Evolutionary conservation across 2,113 vertebrate genomes (phyloP).

Genomic region (Ia io): DNA sequence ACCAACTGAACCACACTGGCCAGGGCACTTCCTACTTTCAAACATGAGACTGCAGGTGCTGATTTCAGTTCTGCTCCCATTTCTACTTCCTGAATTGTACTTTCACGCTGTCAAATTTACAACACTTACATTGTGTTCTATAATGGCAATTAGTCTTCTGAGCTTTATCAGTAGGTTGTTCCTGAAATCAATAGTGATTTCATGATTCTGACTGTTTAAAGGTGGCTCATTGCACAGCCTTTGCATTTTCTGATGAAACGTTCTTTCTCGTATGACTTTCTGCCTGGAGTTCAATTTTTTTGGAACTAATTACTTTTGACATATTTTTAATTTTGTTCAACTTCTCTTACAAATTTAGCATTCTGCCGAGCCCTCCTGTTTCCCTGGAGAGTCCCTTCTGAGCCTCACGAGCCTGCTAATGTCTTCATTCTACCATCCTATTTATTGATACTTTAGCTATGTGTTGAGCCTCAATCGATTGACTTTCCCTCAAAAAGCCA

Average conservation of each 20-base stretch:
- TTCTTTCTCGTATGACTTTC: constrained; percentile 3
- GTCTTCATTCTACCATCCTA: background rate
- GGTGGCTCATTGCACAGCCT: background rate
- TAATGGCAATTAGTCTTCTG: constrained; percentile 30
- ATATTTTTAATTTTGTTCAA: constrained; percentile 34
- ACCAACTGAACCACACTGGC: too few relatives aligned
- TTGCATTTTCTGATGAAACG: constrained; percentile 17
- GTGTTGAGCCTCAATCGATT: background rate
- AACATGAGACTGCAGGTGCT: background rate
- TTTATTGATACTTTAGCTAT: background rate
- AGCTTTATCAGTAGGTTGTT: constrained; percentile 33
- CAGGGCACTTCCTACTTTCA: background rate
- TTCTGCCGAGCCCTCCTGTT: background rate
- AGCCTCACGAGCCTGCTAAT: background rate
- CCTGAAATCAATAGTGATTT: constrained; percentile 42
- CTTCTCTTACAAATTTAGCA: background rate
- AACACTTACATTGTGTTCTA: background rate
- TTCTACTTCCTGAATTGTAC: background rate
- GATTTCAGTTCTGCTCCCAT: background rate
- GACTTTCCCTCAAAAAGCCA: background rate
- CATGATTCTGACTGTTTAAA: background rate
- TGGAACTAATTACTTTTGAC: constrained; percentile 36
- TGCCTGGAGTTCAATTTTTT: constrained; percentile 32
- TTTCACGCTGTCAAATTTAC: background rate
- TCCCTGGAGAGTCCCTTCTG: background rate